Evolutionary conservation across 2,888 invertebrate species (phyloP).

Genomic region (Sipha maydis): DNA sequence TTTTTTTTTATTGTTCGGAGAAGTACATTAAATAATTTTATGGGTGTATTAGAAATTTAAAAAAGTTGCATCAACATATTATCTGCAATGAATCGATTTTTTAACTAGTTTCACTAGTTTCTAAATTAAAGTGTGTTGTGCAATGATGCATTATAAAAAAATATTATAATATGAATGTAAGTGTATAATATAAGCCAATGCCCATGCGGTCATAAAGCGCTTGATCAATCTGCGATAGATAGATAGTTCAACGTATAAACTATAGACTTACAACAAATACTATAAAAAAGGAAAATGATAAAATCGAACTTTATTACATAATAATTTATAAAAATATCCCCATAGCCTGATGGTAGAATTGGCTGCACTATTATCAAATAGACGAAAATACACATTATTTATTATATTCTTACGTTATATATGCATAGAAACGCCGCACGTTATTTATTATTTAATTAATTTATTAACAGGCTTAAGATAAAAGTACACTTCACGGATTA

Average conservation of each 20-base stretch:
- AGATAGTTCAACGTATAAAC: not conserved
- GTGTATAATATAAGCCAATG: not conserved
- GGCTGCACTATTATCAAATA: not conserved
- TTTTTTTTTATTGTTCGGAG: not conserved
- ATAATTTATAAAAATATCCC: constrained; percentile 8
- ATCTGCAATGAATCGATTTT: not conserved
- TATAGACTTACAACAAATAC: not conserved
- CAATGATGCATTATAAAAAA: not conserved
- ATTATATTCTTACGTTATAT: not conserved
- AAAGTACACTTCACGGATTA: not conserved
- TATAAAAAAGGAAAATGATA: not conserved
- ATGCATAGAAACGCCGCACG: not conserved
- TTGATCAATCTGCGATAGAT: not conserved
- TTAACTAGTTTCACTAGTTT: not conserved
- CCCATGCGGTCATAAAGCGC: not conserved
- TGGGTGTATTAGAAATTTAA: not conserved
- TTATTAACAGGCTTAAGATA: not conserved
- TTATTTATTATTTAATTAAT: constrained; percentile 20
- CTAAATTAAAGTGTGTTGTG: not conserved
- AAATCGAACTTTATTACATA: not conserved
- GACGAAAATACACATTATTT: not conserved
- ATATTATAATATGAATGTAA: not conserved
- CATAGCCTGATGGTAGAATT: not conserved
- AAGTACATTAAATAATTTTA: not conserved
- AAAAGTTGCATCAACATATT: not conserved